These are phyloP conservation scores for Saimiri boliviensis DNA, from an alignment of 2,113 vertebrate genomes.

Conservation along the genomic window DNA sequence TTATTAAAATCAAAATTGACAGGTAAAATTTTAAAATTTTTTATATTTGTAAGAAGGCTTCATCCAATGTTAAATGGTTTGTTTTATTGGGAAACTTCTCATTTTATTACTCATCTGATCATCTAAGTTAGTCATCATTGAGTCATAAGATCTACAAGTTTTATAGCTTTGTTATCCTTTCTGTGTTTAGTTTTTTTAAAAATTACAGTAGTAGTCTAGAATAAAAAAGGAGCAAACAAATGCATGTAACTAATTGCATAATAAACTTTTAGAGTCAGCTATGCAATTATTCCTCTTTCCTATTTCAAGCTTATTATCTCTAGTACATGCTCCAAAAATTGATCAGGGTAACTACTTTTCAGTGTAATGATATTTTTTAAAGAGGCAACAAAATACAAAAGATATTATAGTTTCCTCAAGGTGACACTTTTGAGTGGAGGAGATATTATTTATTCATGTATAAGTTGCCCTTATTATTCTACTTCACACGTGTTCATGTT, in stretches of 20 bases:
- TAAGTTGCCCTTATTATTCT: background rate
- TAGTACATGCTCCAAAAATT: slow-evolving; percentile 1
- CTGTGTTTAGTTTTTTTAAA: background rate
- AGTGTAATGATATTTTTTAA: slow-evolving; percentile 5
- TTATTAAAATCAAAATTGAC: slow-evolving; percentile 45
- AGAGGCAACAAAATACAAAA: background rate
- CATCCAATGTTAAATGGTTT: slow-evolving; percentile 15
- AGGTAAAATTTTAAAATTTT: slow-evolving; percentile 19
- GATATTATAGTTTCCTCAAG: background rate
- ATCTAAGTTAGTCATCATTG: slow-evolving; percentile 15
- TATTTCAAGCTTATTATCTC: slow-evolving; percentile 28
- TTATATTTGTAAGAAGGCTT: background rate
- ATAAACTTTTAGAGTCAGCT: slow-evolving; percentile 44
- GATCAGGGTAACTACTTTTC: slow-evolving; percentile 1
- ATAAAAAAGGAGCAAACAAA: slow-evolving; percentile 30
- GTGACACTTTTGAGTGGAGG: background rate
- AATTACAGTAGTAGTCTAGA: background rate
- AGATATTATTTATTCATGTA: background rate
- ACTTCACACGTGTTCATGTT: background rate
- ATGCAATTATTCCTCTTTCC: slow-evolving; percentile 31
- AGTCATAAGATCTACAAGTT: background rate
- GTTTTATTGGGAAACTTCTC: background rate
- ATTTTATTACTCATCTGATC: slow-evolving; percentile 24
- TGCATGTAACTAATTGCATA: slow-evolving; percentile 16
- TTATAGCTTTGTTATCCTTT: slow-evolving; percentile 3